Conservation (phyloP, 2,888 invertebrate genomes). For the Strigamia crassipes region DNA sequence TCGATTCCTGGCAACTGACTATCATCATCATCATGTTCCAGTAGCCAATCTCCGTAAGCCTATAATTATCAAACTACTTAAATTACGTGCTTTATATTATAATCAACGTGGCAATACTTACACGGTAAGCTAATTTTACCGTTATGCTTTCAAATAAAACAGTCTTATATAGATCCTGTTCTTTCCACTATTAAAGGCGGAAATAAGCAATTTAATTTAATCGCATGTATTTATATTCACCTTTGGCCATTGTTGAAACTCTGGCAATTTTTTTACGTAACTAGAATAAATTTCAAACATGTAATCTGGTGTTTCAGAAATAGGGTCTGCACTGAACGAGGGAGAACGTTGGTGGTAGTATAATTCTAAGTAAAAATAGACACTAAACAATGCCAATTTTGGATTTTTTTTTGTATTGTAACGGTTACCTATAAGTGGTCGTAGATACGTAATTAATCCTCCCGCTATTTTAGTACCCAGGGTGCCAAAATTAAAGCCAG, state of each 20-base stretch:
- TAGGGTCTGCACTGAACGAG: neutral
- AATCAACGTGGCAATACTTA: neutral
- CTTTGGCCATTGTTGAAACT: slow-evolving; percentile 8
- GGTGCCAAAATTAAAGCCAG: neutral
- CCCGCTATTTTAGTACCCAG: neutral
- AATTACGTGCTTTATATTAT: neutral
- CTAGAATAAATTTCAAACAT: neutral
- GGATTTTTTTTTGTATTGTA: neutral
- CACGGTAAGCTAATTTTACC: neutral
- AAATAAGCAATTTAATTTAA: neutral
- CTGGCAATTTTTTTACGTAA: neutral
- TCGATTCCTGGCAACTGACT: neutral
- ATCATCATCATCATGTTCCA: neutral
- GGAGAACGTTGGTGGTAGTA: neutral
- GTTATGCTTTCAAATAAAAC: neutral
- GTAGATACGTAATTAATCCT: neutral
- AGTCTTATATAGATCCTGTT: neutral
- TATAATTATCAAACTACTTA: neutral
- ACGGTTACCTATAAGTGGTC: neutral
- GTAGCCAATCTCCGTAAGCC: neutral
- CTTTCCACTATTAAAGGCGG: neutral
- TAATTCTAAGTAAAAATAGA: neutral
- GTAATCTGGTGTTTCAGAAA: neutral
- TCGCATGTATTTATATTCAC: neutral
- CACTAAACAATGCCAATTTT: neutral